Percentiles rank a stretch among this genome's conserved stretches.
Conservation (phyloP, 2,113 vertebrate genomes). For the Sarotherodon lohbergeri region DNA sequence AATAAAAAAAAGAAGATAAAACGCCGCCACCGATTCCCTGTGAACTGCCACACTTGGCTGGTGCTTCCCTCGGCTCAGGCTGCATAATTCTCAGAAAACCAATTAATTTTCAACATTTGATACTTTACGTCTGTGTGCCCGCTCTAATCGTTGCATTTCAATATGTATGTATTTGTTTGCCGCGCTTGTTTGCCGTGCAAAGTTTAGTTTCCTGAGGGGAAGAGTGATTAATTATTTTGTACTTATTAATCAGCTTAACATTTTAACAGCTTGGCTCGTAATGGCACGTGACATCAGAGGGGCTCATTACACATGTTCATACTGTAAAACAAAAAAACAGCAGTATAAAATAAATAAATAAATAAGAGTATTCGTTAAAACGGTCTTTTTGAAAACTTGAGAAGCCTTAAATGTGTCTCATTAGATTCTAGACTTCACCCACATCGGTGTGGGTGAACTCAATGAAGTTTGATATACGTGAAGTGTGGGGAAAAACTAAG, state of each 20-base stretch:
- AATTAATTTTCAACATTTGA: conserved; percentile 5
- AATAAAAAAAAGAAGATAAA: neutral
- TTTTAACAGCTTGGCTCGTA: conserved; percentile 29
- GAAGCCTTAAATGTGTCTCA: neutral
- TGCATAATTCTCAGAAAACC: conserved; percentile 10
- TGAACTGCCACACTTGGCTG: conserved; percentile 26
- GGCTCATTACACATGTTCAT: neutral
- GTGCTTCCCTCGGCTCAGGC: neutral
- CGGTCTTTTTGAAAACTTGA: neutral
- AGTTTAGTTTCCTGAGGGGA: conserved; percentile 13
- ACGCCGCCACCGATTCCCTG: neutral
- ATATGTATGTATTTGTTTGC: conserved; percentile 8
- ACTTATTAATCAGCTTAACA: conserved; percentile 41
- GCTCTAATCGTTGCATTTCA: neutral
- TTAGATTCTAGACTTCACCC: neutral
- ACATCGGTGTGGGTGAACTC: neutral
- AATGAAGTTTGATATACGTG: neutral
- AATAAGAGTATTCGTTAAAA: neutral
- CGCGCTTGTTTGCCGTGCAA: conserved; percentile 1
- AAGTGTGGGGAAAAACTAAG: neutral
- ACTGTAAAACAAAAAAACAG: neutral
- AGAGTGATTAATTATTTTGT: conserved; percentile 43
- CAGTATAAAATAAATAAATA: neutral
- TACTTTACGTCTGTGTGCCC: neutral
- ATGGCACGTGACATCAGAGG: neutral